Base-by-base conservation (phyloP, 2,888 invertebrate species). In the Perithous albicinctus region DNA sequence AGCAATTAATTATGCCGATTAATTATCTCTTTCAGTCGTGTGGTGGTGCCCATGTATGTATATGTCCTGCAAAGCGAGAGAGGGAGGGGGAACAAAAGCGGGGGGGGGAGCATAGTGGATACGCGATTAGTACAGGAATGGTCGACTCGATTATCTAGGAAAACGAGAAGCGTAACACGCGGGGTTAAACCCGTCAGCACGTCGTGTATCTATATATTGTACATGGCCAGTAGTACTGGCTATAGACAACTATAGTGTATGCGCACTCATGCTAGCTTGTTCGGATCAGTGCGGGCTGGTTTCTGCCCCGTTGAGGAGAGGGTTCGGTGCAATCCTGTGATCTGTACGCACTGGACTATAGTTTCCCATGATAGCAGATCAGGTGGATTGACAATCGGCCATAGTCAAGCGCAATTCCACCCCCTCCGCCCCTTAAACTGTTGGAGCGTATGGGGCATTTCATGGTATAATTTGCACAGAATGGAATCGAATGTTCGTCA, bases 1-100 rank as follows among this genome's bases (percentile, higher is more conserved):
- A 70, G 85, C 86, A 87, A 89, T 89, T 89, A 89, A 89, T 89
- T 89, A 89, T 89, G 87, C 87, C 89, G 88, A 89, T 87, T 88
- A 80, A 80, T 80, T 80, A 80, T 75, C 69, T 75, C 74, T 75
- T 75, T 35, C 69, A 64, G 41, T 56, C 51, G 48, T 48, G 41
- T 61, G 29, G 29, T 41, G 54, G 41, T 29, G 10, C 7, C 41
- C 54, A 26, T 26, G 26, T 67, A 29, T 54, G 35, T 63, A 51
- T 38, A 20, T 38, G 32, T n/a, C 23, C 4, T 67, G 32, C 67
- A 51, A 38, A 23, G 26, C 26, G 26, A 23, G 48, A 4, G 48
- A 20, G 48, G 0, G 20, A 0, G 2, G 7, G 46, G 15, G 6
- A 18, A 18, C 3, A n/a, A 7, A 2, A 26, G 26, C 1, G 15